phyloP scores from a whole-genome alignment of 2,113 vertebrate species.

The Hydropotes inermis region DNA sequence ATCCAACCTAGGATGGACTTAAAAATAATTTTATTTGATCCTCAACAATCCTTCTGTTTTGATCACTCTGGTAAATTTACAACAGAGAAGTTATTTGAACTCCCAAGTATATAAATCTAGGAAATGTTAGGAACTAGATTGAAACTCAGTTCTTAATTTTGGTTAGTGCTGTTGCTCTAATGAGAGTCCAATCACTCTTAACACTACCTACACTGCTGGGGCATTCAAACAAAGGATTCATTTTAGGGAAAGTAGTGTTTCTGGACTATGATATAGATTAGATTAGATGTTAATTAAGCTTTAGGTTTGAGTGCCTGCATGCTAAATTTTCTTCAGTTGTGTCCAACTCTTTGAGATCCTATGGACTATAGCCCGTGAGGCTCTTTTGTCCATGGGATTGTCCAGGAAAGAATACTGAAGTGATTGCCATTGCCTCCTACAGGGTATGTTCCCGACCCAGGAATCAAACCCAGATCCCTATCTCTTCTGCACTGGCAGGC shows the following conservation, averaged over 20 bases:
- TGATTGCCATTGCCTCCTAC: not conserved
- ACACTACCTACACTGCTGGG: not conserved
- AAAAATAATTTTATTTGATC: not conserved
- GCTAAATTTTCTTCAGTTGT: not conserved
- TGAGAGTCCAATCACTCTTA: not conserved
- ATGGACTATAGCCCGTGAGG: fast-evolving
- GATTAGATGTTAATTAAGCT: not conserved
- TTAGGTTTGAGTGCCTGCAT: not conserved
- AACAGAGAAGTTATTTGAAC: not conserved
- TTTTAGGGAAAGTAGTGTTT: not conserved
- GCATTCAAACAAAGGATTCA: not conserved
- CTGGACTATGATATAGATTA: not conserved
- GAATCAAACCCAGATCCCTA: not conserved
- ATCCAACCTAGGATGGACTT: not conserved
- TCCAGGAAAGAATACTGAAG: not conserved
- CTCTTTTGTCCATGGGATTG: not conserved
- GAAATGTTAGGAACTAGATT: not conserved
- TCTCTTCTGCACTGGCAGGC: not conserved
- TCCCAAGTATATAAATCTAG: not conserved
- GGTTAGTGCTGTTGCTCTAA: not conserved
- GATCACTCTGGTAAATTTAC: not conserved
- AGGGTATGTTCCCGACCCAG: not conserved
- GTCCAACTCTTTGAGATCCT: not conserved
- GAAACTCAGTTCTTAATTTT: not conserved
- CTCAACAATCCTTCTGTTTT: not conserved